Evolutionary conservation across 2,113 vertebrate genomes (phyloP).

Genomic region (Fukomys damarensis): DNA sequence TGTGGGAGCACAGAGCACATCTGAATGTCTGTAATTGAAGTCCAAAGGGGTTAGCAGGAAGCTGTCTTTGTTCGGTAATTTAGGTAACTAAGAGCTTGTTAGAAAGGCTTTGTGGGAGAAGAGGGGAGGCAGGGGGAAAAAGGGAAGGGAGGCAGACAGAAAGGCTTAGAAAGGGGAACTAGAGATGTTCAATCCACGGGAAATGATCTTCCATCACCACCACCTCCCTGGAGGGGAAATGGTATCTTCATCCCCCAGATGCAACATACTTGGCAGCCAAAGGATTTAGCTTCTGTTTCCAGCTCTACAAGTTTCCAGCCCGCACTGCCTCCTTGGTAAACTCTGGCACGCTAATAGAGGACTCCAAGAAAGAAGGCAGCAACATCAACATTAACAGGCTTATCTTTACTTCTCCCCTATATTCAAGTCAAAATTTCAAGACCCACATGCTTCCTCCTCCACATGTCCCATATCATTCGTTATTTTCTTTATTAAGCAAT

Average conservation of each 20-base stretch:
- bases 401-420: not conserved
- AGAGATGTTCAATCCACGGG: not conserved
- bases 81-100: constrained; percentile 66
- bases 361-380: not conserved
- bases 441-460: not conserved
- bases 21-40: constrained; percentile 74
- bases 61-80: constrained; percentile 73
- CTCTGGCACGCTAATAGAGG: not conserved
- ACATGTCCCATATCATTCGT: not conserved
- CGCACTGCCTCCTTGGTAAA: not conserved
- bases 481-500: not conserved
- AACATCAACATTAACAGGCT: not conserved
- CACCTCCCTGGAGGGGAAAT: not conserved
- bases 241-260: not conserved
- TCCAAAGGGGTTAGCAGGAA: constrained; percentile 70
- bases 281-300: not conserved
- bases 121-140: not conserved
- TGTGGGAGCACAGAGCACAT: not conserved
- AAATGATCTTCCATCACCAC: not conserved
- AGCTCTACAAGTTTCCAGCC: not conserved
- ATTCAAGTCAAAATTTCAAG: not conserved
- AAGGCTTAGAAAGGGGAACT: not conserved
- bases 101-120: constrained; percentile 27
- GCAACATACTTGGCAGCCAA: not conserved
- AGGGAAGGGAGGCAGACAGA: not conserved